A percentile compares a stretch with the other conserved stretches of the same genome.
Conservation (phyloP, 1,140 invertebrate species). For the Bicyclus anynana region DNA sequence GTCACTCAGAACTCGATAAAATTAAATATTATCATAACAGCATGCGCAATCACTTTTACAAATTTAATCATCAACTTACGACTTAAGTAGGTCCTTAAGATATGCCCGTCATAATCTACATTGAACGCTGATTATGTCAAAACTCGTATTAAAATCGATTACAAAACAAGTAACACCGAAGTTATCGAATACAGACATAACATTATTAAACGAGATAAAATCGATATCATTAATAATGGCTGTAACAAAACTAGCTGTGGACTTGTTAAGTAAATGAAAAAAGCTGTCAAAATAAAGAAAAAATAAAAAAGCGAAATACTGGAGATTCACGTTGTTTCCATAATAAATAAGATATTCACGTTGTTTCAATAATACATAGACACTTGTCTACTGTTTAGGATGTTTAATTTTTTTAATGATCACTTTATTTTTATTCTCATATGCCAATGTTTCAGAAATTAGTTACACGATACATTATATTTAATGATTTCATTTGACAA, state of each 20-base stretch:
- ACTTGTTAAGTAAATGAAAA: too few species aligned
- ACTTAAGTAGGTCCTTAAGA: constrained; percentile 28
- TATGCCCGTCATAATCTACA: constrained; percentile 32
- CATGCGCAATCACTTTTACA: constrained; percentile 23
- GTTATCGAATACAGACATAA: background rate
- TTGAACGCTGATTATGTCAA: constrained; percentile 25
- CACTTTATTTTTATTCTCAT: too few species aligned
- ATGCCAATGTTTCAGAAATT: too few species aligned
- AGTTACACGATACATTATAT: too few species aligned
- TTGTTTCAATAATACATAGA: too few species aligned
- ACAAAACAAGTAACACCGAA: constrained; percentile 11
- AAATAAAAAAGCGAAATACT: too few species aligned
- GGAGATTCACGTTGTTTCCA: too few species aligned
- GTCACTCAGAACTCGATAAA: constrained; percentile 13
- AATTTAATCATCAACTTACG: constrained; percentile 30
- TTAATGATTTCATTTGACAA: too few species aligned
- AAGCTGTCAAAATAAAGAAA: too few species aligned
- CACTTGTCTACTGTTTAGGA: too few species aligned
- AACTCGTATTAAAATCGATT: constrained; percentile 21
- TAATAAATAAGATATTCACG: too few species aligned
- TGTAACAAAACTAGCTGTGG: background rate
- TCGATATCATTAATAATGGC: background rate
- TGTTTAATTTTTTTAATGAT: too few species aligned
- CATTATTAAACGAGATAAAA: background rate
- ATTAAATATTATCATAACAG: constrained; percentile 14